Percentiles rank a stretch among this genome's conserved stretches.
phyloP scores from a whole-genome alignment of 2,113 vertebrate genomes.

The Fregetta grallaria region DNA sequence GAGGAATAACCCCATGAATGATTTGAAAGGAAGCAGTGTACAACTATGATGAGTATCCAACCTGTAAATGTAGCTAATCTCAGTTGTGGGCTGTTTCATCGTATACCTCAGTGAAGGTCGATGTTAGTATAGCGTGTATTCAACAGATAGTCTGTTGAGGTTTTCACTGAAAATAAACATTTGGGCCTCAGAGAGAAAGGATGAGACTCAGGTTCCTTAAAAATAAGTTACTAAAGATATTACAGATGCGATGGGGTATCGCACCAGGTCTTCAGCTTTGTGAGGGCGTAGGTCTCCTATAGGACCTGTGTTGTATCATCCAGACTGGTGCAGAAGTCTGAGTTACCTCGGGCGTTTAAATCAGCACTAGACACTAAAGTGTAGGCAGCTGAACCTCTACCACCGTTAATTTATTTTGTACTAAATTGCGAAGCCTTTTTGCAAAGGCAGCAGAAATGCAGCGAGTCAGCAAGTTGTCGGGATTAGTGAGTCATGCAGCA shows the following conservation, averaged over 20 bases:
- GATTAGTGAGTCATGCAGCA: neutral
- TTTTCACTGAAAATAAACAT: neutral
- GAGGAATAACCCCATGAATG: neutral
- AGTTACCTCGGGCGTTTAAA: neutral
- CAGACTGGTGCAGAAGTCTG: neutral
- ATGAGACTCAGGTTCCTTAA: neutral
- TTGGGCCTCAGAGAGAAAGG: neutral
- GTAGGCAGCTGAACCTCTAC: neutral
- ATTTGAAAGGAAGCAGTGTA: neutral
- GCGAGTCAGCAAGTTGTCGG: neutral
- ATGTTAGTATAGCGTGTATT: neutral
- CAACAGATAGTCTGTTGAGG: neutral
- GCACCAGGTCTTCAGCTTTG: neutral
- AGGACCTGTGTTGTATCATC: neutral
- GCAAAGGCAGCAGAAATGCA: constrained; percentile 14
- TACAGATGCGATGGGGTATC: neutral
- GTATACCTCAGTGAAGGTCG: neutral
- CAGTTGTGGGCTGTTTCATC: neutral
- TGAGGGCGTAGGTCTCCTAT: neutral
- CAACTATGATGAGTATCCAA: neutral
- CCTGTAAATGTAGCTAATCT: neutral
- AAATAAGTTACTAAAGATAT: neutral
- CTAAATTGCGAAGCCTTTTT: constrained; percentile 2
- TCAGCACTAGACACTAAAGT: neutral
- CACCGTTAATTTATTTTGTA: neutral